Evolutionary conservation across 2,113 vertebrate genomes (phyloP).

Genomic region (Rhinolophus ferrumequinum): DNA sequence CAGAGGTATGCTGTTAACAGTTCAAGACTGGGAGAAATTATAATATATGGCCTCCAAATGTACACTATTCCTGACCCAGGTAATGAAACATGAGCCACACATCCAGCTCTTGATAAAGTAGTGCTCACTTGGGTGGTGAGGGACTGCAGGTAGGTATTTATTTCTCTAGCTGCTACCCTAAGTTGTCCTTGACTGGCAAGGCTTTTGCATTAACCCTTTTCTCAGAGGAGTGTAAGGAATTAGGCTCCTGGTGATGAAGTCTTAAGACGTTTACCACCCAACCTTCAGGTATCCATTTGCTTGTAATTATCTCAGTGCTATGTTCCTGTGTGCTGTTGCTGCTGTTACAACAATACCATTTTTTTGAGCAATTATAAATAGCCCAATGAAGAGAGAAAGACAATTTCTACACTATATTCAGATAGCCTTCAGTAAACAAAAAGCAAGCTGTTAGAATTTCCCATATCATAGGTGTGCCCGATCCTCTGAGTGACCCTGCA

Average conservation of each 20-base stretch:
- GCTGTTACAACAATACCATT: not conserved
- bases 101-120: conserved; percentile 59
- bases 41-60: conserved; percentile 56
- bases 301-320: not conserved
- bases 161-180: conserved; percentile 49
- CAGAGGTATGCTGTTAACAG: conserved; percentile 29
- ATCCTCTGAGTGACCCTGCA: not conserved
- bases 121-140: conserved; percentile 2
- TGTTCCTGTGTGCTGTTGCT: not conserved
- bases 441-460: not conserved
- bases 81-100: conserved; percentile 60
- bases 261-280: not conserved
- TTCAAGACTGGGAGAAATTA: conserved; percentile 52
- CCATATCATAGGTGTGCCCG: not conserved
- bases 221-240: not conserved
- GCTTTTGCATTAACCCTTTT: not conserved
- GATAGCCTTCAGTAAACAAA: not conserved
- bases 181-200: conserved; percentile 52
- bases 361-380: conserved; percentile 27
- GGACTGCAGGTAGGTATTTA: conserved; percentile 4
- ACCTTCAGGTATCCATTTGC: not conserved
- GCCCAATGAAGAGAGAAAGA: not conserved
- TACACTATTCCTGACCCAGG: conserved; percentile 27
- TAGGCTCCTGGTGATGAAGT: not conserved
- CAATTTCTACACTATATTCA: not conserved